Evolutionary conservation across 2,113 vertebrate genomes (phyloP).

Genomic region (Xyliphius kryptos): DNA sequence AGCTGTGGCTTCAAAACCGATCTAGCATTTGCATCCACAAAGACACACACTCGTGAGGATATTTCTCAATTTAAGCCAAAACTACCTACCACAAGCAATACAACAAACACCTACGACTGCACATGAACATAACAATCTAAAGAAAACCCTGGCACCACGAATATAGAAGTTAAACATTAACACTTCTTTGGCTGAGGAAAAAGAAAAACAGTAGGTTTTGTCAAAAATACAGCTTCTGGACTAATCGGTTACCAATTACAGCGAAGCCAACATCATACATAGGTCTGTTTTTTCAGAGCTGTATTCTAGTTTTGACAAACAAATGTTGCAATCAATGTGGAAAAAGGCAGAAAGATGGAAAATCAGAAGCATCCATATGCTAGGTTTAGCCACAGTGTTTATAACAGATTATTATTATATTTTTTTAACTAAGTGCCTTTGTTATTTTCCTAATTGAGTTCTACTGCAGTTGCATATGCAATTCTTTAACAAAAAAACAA

Average conservation of each 20-base stretch:
- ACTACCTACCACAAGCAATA: conserved; percentile 10
- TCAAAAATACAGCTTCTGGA: not conserved
- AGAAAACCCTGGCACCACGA: conserved; percentile 25
- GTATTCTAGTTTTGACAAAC: conserved; percentile 4
- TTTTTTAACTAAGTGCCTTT: conserved; percentile 22
- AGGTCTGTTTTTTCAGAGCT: not conserved
- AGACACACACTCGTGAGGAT: not conserved
- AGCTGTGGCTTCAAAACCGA: conserved; percentile 17
- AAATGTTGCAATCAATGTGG: not conserved
- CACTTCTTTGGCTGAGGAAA: conserved; percentile 44
- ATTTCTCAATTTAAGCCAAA: conserved; percentile 8
- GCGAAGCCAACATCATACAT: not conserved
- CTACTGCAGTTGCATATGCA: conserved; percentile 4
- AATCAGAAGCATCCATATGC: not conserved
- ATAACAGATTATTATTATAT: conserved; percentile 14
- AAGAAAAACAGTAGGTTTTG: conserved; percentile 16
- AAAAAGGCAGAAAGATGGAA: not conserved
- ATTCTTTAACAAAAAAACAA: too few species aligned
- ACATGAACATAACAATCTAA: conserved; percentile 10
- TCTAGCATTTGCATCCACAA: conserved; percentile 4
- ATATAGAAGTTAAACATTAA: conserved; percentile 17
- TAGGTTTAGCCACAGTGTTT: conserved; percentile 42
- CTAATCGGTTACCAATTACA: too few species aligned
- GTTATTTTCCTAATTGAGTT: conserved; percentile 4
- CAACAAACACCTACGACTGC: conserved; percentile 22